Conservation (phyloP, 2,888 invertebrate genomes). For the Ormyrus nitidulus region DNA sequence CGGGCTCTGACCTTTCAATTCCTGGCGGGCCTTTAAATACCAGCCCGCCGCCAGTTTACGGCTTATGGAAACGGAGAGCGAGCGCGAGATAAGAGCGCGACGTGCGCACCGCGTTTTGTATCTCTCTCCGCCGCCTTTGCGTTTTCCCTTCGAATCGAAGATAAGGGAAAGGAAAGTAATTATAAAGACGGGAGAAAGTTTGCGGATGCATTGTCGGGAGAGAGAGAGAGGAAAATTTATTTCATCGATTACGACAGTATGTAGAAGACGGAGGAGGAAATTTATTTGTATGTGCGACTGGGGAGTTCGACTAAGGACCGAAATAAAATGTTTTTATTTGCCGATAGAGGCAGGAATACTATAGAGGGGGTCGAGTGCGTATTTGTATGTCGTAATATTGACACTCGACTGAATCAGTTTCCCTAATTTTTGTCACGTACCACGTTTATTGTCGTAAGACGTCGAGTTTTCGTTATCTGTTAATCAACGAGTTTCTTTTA, state of each 20-base stretch:
- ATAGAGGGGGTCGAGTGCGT: neutral
- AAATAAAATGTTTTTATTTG: constrained; percentile 70
- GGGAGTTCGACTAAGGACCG: constrained; percentile 62
- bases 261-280: constrained; percentile 52
- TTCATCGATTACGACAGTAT: constrained; percentile 48
- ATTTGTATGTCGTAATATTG: constrained; percentile 10
- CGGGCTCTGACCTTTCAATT: neutral
- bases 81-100: neutral
- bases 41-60: no score
- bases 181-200: constrained; percentile 11
- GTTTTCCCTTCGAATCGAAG: neutral
- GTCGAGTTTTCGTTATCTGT: constrained; percentile 6
- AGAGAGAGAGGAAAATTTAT: constrained; percentile 42
- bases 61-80: neutral
- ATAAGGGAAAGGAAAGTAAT: constrained; percentile 9
- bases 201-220: neutral
- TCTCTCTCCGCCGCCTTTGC: neutral
- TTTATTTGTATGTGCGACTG: constrained; percentile 57
- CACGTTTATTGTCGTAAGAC: constrained; percentile 16
- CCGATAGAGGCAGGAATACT: constrained; percentile 44
- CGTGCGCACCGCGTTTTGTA: neutral
- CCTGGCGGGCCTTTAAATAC: neutral
- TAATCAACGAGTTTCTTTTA: no score
- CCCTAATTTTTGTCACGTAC: constrained; percentile 28
- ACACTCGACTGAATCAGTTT: constrained; percentile 15